phyloP scores from a whole-genome alignment of 2,797 vertebrate genomes.

The Fratercula arctica region DNA sequence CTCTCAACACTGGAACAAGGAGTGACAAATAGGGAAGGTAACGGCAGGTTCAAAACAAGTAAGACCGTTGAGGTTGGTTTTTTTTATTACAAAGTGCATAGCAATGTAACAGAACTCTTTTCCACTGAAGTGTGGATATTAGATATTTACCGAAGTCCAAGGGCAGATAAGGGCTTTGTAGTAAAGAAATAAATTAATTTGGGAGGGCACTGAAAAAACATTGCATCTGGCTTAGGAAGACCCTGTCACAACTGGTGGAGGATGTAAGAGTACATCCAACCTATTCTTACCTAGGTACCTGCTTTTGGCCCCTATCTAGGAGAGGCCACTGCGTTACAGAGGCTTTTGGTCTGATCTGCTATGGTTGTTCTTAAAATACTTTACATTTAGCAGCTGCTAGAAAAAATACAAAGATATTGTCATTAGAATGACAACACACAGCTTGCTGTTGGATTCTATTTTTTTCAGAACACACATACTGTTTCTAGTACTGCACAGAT shows the following conservation, averaged over 20 bases:
- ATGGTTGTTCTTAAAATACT: neutral
- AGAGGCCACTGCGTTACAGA: neutral
- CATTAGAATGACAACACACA: neutral
- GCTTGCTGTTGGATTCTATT: neutral
- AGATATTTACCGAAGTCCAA: neutral
- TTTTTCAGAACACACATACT: neutral
- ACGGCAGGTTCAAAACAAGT: neutral
- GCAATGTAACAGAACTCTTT: neutral
- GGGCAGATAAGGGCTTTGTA: neutral
- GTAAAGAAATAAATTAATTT: neutral
- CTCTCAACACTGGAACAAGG: neutral
- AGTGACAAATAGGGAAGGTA: neutral
- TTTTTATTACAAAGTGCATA: neutral
- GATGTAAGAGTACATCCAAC: fast-evolving
- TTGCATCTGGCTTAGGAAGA: neutral
- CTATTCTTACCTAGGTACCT: neutral
- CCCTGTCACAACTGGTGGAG: neutral
- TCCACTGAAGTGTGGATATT: neutral
- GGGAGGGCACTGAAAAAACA: neutral
- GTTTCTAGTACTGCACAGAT: neutral
- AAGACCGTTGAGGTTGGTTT: neutral
- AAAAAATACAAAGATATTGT: neutral
- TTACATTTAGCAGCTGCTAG: neutral
- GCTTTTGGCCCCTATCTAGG: neutral
- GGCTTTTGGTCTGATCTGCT: neutral